phyloP scores from a whole-genome alignment of 2,888 invertebrate species.

The Chrysolina haemoptera region DNA sequence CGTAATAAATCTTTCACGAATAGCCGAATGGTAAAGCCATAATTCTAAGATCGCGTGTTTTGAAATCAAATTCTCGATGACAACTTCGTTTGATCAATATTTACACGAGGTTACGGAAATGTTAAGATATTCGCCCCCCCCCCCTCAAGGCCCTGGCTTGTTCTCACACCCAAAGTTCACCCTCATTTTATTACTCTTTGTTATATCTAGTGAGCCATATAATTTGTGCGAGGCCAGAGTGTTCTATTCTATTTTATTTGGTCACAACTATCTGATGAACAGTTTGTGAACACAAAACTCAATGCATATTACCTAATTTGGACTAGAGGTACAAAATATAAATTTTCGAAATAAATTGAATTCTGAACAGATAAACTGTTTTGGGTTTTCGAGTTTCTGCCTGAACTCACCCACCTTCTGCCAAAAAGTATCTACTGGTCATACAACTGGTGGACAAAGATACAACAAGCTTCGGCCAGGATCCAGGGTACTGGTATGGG shows the following conservation, averaged over 20 bases:
- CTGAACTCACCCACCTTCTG: too few species aligned
- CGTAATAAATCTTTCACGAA: constrained; percentile 48
- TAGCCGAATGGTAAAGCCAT: constrained; percentile 44
- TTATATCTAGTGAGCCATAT: not conserved
- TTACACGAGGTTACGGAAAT: constrained; percentile 36
- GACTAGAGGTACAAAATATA: too few species aligned
- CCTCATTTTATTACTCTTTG: constrained; percentile 13
- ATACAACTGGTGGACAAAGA: too few species aligned
- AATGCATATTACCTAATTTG: too few species aligned
- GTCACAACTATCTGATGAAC: not conserved
- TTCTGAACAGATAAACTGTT: too few species aligned
- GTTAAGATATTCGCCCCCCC: constrained; percentile 44
- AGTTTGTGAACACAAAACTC: too few species aligned
- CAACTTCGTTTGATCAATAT: constrained; percentile 57
- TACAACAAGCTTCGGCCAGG: too few species aligned
- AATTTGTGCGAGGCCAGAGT: not conserved
- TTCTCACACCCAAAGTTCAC: constrained; percentile 28
- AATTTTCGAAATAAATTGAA: too few species aligned
- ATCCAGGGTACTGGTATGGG: too few species aligned
- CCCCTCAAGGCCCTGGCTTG: not conserved
- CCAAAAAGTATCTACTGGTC: too few species aligned
- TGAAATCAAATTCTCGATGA: constrained; percentile 54
- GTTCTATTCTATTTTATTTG: not conserved
- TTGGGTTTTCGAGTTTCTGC: too few species aligned
- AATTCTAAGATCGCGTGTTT: constrained; percentile 52